These are phyloP conservation scores for Drosophila pseudoobscura DNA, from an alignment of 1,140 invertebrate genomes.

Conservation along the genomic window DNA sequence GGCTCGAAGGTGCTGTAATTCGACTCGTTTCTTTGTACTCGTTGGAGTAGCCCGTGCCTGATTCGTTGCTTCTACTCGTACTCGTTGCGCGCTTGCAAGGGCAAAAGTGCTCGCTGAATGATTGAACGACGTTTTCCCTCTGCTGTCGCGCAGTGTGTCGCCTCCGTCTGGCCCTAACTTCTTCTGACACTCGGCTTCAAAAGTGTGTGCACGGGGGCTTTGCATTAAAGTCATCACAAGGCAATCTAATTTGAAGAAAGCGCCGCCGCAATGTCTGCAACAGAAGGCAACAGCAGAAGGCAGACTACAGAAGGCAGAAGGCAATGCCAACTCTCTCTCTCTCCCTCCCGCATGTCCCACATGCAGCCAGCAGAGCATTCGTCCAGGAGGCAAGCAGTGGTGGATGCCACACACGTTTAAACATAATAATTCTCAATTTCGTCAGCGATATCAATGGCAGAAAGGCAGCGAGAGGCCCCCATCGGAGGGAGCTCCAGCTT, in stretches of 20 bases:
- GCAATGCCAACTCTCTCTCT: conserved; percentile 32
- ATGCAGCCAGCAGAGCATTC: not conserved
- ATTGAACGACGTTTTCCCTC: too few relatives aligned
- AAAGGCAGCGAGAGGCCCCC: conserved; percentile 14
- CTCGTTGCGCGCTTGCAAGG: too few relatives aligned
- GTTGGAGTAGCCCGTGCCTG: too few relatives aligned
- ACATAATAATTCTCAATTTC: conserved; percentile 82
- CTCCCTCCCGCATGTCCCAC: conserved; percentile 30
- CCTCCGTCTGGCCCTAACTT: conserved; percentile 25
- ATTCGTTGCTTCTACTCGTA: too few relatives aligned
- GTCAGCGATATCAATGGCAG: conserved; percentile 77
- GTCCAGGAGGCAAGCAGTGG: not conserved
- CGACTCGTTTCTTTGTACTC: too few relatives aligned
- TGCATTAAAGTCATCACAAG: conserved; percentile 51
- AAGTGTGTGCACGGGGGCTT: conserved; percentile 26
- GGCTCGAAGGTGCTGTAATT: too few relatives aligned
- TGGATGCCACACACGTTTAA: conserved; percentile 72
- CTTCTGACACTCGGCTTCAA: conserved; percentile 18
- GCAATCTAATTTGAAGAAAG: conserved; percentile 58
- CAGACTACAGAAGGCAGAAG: conserved; percentile 16
- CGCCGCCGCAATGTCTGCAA: conserved; percentile 61
- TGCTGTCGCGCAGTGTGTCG: conserved; percentile 13
- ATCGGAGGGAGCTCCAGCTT: too few relatives aligned
- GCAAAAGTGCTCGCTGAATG: not conserved
- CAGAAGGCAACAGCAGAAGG: conserved; percentile 44